Evolutionary conservation across 2,888 invertebrate genomes (phyloP), one percentile per base, ranked within the genome.

Genomic region (Acrocera orbiculus): DNA sequence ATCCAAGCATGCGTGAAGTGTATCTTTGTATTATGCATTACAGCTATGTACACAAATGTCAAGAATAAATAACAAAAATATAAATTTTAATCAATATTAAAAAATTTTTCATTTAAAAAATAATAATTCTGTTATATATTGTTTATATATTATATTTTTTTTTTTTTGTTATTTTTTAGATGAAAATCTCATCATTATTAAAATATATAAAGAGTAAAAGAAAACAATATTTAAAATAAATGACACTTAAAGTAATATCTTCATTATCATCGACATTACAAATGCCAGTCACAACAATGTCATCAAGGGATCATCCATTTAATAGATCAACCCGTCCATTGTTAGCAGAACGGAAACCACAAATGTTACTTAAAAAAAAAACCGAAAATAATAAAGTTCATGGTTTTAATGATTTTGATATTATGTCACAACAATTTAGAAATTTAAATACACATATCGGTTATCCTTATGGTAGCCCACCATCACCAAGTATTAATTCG

Each of bases 391-490:
- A 50, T 39, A 57, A 57, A 35, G 36, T 58, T 43, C 58, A 58
- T 26, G 58, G 58, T 30, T 57, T 58, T 44, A 58, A 58, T 40
- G 58, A 58, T 41, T 58, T 58, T 31, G 53, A 54, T 46, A 52
- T 53, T 34, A 49, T 58, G 34, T 55, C 56, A 10, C 53, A 58
- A 42, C 58, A 58, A 34, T 58, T 55, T 38, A 50, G 51, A 36
- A 54, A 55, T 43, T 40, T 57, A 30, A 54, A 53, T 39, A 52
- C 50, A 35, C 55, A 57, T 9, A 52, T 52, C 32, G 58, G 58
- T 16, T 58, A 58, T 44, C 58, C 58, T 16, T 58, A 58, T 11
- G 58, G 58, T 10, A 58, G 56, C 42, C 58, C 58, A 5, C 58
- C 58, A 15, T 55, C 58, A 23, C 57, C 57, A 9, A 54, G 54